Percentiles rank a stretch among this genome's conserved stretches.
Evolutionary conservation across 2,888 invertebrate genomes (phyloP).

Genomic region (Ophion obscuratus): DNA sequence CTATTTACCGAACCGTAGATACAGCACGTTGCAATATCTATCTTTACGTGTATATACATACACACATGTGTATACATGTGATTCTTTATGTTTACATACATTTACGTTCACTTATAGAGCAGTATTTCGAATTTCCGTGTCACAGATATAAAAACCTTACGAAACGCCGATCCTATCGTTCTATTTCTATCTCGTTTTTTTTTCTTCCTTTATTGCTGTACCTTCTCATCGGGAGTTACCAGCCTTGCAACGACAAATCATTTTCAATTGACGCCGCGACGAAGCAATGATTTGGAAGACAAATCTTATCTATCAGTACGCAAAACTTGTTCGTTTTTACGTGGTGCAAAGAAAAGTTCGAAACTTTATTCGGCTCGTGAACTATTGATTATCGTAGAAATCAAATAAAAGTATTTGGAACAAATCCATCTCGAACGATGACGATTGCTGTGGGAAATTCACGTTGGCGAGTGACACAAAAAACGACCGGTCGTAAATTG

Average conservation of each 20-base stretch:
- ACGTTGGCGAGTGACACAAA: no score
- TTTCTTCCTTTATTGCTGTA: slow-evolving; percentile 62
- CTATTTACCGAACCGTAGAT: slow-evolving; percentile 56
- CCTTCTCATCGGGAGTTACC: slow-evolving; percentile 15
- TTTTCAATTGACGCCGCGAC: not conserved
- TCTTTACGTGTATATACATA: slow-evolving; percentile 27
- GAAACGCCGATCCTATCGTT: slow-evolving; percentile 27
- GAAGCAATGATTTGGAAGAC: no score
- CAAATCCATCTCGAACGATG: no score
- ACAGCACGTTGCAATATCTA: slow-evolving; percentile 64
- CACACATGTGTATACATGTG: slow-evolving; percentile 16
- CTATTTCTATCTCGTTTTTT: slow-evolving; percentile 63
- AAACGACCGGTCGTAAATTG: no score
- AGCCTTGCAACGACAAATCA: not conserved
- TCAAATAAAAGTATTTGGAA: no score
- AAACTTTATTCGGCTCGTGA: no score
- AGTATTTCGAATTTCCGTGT: slow-evolving; percentile 38
- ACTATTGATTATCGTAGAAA: no score
- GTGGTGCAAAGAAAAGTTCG: no score
- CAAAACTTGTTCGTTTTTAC: no score
- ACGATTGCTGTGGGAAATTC: no score
- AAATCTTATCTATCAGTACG: no score
- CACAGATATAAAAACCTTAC: slow-evolving; percentile 20
- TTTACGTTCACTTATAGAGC: slow-evolving; percentile 34
- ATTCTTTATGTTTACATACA: slow-evolving; percentile 16